Conservation (phyloP, 2,888 invertebrate genomes). For the Hoplodrina ambigua region DNA sequence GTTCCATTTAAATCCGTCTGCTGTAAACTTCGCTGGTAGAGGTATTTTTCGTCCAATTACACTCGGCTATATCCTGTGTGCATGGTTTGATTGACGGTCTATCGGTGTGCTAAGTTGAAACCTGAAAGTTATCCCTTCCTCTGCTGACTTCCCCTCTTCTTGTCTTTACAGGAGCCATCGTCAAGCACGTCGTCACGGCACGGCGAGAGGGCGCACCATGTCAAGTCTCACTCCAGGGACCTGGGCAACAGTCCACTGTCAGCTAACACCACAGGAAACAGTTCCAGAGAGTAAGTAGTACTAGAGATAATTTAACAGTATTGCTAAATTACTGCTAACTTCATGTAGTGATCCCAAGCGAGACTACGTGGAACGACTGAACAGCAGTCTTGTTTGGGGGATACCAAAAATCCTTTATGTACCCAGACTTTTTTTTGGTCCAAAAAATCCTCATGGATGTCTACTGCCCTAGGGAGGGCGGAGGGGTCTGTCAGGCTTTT, state of each 20-base stretch:
- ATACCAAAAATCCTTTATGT: too few species aligned
- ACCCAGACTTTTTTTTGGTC: too few species aligned
- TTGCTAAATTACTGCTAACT: background rate
- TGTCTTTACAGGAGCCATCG: conserved; percentile 80
- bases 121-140: background rate
- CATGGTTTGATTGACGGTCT: too few species aligned
- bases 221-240: conserved; percentile 87
- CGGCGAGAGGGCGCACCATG: conserved; percentile 85
- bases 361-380: too few species aligned
- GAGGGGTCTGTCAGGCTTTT: too few species aligned
- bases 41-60: too few species aligned
- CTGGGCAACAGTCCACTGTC: conserved; percentile 85
- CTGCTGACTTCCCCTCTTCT: background rate
- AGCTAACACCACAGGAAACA: conserved; percentile 80
- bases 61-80: too few species aligned
- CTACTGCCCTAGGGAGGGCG: too few species aligned
- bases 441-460: too few species aligned
- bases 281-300: conserved; percentile 84
- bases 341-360: background rate
- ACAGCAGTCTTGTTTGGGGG: too few species aligned
- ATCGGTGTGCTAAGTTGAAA: background rate
- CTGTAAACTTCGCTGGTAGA: too few species aligned
- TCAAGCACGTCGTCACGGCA: conserved; percentile 83
- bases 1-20: too few species aligned
- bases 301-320: background rate